Evolutionary conservation across 2,113 vertebrate species (phyloP).

Genomic region (Anser cygnoides): DNA sequence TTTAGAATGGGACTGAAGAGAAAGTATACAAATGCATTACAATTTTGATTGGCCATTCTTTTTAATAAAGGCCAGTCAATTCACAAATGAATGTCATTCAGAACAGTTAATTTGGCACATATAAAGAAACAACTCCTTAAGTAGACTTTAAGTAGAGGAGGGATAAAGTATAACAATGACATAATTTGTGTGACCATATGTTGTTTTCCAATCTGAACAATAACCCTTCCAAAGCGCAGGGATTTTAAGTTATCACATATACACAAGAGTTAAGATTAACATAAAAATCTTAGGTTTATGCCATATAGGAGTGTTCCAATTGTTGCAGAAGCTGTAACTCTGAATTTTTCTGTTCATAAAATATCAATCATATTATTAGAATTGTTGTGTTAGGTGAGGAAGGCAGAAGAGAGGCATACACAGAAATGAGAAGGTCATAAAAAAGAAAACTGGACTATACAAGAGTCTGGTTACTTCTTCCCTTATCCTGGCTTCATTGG

Average conservation of each 20-base stretch:
- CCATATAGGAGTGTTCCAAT: background rate
- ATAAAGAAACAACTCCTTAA: background rate
- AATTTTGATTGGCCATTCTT: background rate
- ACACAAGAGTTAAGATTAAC: background rate
- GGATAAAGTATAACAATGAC: background rate
- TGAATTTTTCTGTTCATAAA: background rate
- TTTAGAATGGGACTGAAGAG: background rate
- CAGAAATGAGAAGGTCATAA: background rate
- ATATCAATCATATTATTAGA: background rate
- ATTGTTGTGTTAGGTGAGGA: background rate
- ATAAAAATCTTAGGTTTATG: background rate
- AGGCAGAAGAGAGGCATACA: background rate
- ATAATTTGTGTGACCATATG: background rate
- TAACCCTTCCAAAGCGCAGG: background rate
- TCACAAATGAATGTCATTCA: background rate
- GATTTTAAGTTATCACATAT: background rate
- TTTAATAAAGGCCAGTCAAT: background rate
- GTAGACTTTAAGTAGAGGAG: background rate
- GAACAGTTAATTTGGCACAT: background rate
- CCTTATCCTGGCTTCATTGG: background rate
- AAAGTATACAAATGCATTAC: background rate
- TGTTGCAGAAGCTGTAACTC: background rate
- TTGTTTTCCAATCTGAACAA: background rate
- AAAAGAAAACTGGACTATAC: background rate
- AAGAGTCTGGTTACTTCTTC: background rate